phyloP scores from a whole-genome alignment of 2,113 vertebrate genomes.

The Tauraco erythrolophus region DNA sequence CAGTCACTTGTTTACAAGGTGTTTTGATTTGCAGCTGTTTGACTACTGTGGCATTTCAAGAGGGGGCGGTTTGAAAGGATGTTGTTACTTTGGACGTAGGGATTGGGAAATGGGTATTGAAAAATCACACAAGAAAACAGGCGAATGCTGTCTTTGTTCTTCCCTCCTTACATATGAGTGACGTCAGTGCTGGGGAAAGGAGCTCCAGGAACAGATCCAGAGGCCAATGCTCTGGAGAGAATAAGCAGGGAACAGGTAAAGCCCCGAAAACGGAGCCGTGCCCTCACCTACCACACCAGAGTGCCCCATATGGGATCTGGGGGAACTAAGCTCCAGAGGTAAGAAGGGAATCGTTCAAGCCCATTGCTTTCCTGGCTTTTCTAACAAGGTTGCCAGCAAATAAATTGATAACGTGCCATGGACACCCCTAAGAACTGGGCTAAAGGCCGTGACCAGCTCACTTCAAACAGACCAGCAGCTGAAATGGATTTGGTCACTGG shows the following conservation, averaged over 20 bases:
- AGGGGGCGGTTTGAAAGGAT: conserved; percentile 65
- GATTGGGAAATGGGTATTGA: conserved; percentile 63
- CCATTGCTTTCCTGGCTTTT: background rate
- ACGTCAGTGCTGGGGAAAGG: background rate
- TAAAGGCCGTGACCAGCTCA: background rate
- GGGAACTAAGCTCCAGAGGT: background rate
- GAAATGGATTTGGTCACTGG: conserved; percentile 40
- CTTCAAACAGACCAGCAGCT: conserved; percentile 55
- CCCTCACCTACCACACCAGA: background rate
- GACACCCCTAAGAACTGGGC: background rate
- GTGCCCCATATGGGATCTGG: background rate
- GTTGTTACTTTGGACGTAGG: conserved; percentile 42
- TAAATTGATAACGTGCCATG: background rate
- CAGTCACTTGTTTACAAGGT: conserved; percentile 74
- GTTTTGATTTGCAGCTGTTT: conserved; percentile 71
- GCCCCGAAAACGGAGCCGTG: background rate
- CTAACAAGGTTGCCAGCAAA: background rate
- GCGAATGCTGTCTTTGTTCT: conserved; percentile 28
- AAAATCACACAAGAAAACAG: conserved; percentile 50
- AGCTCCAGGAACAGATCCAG: background rate
- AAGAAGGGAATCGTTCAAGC: background rate
- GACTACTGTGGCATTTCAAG: conserved; percentile 55
- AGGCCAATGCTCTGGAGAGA: background rate
- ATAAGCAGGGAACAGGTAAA: background rate
- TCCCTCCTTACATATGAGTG: background rate